Evolutionary conservation across 2,888 invertebrate species (phyloP), one percentile per base, ranked within the genome.

Genomic region (Rhopalosiphum nymphaeae): DNA sequence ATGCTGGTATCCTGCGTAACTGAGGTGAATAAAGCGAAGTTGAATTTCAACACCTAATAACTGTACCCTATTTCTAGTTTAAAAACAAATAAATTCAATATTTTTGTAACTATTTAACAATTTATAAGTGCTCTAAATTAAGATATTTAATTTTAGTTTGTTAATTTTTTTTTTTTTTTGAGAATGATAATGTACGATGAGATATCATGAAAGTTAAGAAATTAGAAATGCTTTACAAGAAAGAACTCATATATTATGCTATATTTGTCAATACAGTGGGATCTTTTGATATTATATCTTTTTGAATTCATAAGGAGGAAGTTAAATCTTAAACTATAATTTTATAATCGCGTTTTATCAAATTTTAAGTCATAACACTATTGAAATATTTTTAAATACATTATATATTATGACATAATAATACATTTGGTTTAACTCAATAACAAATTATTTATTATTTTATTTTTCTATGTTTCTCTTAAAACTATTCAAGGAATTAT

Each of bases 251-350:
- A 53, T 42, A 42, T 84, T 42, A 67, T 13, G 16, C n/a, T n/a
- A 26, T n/a, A 88, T 78, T 89, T 56, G 78, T 11, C 13, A 56
- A 11, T 56, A 93, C 89, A 93, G 89, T 93, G 5, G 78, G 26
- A 93, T 93, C 21, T n/a, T 93, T 89, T 93, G 26, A 89, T 67
- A 89, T 93, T 29, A 56, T 44, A 89, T 89, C 84, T 46, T 93
- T 89, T 26, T 89, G 36, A 67, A 67, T 88, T 88, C 36, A 49
- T 78, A 89, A 84, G 29, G n/a, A 89, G 53, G 78, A 84, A 78
- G 89, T 93, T 67, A 78, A 89, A 46, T 53, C 21, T 46, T 78
- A 44, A 93, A 49, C n/a, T 25, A 89, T 89, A 84, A 84, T 89
- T 89, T 78, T 57, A 36, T 78, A 21, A 78, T 9, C 3, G 36